Evolutionary conservation across 2,888 invertebrate species (phyloP).

Genomic region (Pachydiplax longipennis): DNA sequence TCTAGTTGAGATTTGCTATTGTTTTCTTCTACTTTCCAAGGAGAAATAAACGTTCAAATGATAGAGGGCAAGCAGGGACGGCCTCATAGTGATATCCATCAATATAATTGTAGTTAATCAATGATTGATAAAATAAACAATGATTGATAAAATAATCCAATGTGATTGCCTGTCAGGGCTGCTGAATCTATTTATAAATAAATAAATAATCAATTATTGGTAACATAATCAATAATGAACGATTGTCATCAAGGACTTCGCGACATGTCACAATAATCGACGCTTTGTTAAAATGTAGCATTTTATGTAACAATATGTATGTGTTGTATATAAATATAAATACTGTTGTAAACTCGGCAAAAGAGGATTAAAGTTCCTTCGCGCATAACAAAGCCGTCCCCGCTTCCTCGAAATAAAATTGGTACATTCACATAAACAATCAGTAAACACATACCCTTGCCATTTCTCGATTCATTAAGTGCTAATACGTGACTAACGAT

Average conservation of each 20-base stretch:
- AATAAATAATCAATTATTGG: too few species aligned
- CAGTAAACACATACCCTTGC: neutral
- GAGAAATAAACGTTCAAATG: too few species aligned
- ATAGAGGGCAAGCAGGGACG: too few species aligned
- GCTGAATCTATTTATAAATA: too few species aligned
- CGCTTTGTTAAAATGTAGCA: neutral
- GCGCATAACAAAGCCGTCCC: neutral
- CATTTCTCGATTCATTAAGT: neutral
- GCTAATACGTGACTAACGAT: neutral
- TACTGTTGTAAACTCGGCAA: neutral
- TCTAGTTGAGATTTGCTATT: slow-evolving; percentile 51
- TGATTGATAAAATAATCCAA: too few species aligned
- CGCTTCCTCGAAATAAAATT: neutral
- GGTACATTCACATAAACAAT: neutral
- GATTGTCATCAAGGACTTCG: slow-evolving; percentile 47
- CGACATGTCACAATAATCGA: slow-evolving; percentile 51
- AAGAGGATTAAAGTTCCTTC: too few species aligned
- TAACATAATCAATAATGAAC: too few species aligned
- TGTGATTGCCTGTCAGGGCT: too few species aligned
- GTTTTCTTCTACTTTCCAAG: slow-evolving; percentile 46
- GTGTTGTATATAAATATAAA: neutral
- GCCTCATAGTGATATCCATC: too few species aligned
- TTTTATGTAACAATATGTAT: neutral
- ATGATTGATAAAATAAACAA: too few species aligned
- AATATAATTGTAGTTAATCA: too few species aligned